Evolutionary conservation across 53 echinoderm and acorn worm species (phyloP), one percentile per base, ranked within the genome.

Genomic region (Luidia sarsii): DNA sequence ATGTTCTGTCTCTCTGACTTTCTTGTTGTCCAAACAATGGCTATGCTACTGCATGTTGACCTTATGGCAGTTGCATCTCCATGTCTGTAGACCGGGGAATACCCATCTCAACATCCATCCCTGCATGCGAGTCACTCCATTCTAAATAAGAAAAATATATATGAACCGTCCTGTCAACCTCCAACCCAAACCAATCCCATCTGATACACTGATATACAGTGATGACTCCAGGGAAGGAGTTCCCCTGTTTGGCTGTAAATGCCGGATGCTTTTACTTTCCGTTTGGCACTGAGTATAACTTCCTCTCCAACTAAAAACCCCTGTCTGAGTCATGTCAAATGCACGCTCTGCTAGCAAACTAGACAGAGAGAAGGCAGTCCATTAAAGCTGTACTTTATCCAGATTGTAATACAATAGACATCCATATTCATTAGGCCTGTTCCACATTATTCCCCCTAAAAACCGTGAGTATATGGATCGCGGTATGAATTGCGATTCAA

Each of bases 181-280:
- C 61, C 32, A 38, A 57, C 74, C 74, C 39, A 38, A 57, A 30
- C 6, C 3, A 21, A 22, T 23, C 32, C 19, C 36, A 64, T 64
- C 59, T 57, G 29, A 64, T 21, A 22, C 38, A 38, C 3, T 4
- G 2, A 3, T 33, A 0, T 16, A 32, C 33, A 8, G 34, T 28
- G 24, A 25, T 43, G 46, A 31, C 77, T 77, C 77, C 60, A 23
- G 77, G 77, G 62, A 77, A 61, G 77, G 62, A 61, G 61, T 77
- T 61, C 61, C 75, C 55, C 61, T 21, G 62, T 77, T 77, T 45
- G 60, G 41, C 46, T 61, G 19, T 28, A 18, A 46, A 46, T 56
- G 60, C 77, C 77, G 77, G 77, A 77, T 77, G 77, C 77, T 35
- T 77, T 77, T 38, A 77, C 77, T 77, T 77, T 77, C 77, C 77